Evolutionary conservation across 1,140 invertebrate genomes (phyloP).

Genomic region (Parasteatoda tepidariorum): DNA sequence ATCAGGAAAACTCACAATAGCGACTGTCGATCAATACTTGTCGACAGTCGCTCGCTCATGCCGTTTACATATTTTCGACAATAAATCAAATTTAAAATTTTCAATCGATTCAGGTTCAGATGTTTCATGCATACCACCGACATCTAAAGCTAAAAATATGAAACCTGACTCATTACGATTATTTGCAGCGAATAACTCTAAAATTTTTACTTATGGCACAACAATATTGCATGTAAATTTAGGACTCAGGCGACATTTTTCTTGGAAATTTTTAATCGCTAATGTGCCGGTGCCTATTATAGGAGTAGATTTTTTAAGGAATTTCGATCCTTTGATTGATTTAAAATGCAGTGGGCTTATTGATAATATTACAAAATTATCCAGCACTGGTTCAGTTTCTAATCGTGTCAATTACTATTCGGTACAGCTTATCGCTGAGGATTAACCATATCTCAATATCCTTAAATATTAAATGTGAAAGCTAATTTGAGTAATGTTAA

Average conservation of each 20-base stretch:
- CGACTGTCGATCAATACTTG: background rate
- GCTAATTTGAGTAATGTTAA: constrained; percentile 9
- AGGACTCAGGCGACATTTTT: constrained; percentile 19
- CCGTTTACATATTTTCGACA: constrained; percentile 41
- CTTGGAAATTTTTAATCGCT: constrained; percentile 26
- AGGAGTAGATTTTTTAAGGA: constrained; percentile 20
- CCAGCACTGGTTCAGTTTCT: background rate
- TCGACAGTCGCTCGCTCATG: background rate
- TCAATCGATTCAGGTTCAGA: constrained; percentile 49
- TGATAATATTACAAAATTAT: constrained; percentile 13
- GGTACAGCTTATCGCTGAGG: background rate
- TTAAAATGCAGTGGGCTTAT: constrained; percentile 4
- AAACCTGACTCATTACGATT: background rate
- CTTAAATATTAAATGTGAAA: background rate
- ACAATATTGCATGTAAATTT: constrained; percentile 30
- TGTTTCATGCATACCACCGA: background rate
- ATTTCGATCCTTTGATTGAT: constrained; percentile 9
- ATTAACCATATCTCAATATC: background rate
- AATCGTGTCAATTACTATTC: background rate
- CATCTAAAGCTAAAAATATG: background rate
- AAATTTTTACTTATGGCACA: constrained; percentile 44
- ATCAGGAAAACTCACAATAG: background rate
- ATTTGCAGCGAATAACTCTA: constrained; percentile 44
- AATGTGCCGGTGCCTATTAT: constrained; percentile 34
- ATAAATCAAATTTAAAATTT: constrained; percentile 7